Evolutionary conservation across 2,113 vertebrate genomes (phyloP), one percentile per base, ranked within the genome.

Genomic region (Hippoglossus stenolepis): DNA sequence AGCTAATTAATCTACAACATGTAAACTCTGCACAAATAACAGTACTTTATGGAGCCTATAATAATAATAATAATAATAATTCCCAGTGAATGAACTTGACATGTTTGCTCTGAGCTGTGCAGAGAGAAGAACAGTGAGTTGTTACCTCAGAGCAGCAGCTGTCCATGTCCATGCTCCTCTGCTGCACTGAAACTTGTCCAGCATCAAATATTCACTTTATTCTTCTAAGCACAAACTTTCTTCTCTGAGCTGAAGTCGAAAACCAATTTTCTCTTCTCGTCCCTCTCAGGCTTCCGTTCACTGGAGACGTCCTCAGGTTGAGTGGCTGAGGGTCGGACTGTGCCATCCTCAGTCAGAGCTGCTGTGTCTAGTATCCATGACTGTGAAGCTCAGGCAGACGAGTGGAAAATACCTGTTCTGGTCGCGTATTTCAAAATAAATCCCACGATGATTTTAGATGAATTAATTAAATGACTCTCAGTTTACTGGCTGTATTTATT

Each of bases 371-470:
- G 11, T 23, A 56, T 56, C 54, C 8, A 23, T 56, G 54, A 15
- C 56, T 24, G 45, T 60, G 1, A 77, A 70, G 81, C n/a, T 61
- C 4, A 0, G 0, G 0, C 5, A 1, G 21, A 0, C 10, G 2
- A 0, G 17, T 6, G 10, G 0, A 9, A 15, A 2, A 1, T 0
- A 2, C 15, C 0, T 0, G 0, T 69, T 84, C 78, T 70, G 28
- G 47, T 20, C 0, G 0, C 0, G 3, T 0, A 3, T 77, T 83
- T 79, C 83, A 89, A 58, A 91, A 75, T 79, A 89, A 82, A 65
- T 10, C 49, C 2, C 0, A n/a, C 54, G 4, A 1, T 0, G 0
- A 1, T 20, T 0, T 6, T 4, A 53, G 45, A 12, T 13, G 0
- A 5, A 47, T 17, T 47, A n/a, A n/a, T 14, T 3, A 1, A 47